phyloP scores from a whole-genome alignment of 2,888 invertebrate genomes.

The Adelognathus sp. region DNA sequence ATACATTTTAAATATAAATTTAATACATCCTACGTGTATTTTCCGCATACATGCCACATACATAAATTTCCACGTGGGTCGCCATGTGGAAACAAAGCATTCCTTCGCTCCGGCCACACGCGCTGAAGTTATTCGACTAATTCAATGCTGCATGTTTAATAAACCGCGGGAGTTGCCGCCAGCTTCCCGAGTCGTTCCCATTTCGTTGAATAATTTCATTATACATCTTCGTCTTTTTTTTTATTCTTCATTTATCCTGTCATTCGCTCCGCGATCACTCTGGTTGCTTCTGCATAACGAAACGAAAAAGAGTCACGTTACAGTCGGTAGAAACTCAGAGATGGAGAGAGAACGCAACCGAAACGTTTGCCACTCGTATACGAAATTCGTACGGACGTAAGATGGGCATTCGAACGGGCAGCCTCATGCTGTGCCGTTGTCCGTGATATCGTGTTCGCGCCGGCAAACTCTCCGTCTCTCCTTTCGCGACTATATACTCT shows the following conservation, averaged over 20 bases:
- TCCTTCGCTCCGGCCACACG: conserved; percentile 34
- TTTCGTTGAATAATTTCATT: conserved; percentile 20
- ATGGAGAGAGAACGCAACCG: not conserved
- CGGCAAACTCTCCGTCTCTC: not conserved
- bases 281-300: conserved; percentile 20
- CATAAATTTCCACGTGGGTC: no score
- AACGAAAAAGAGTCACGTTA: conserved; percentile 13
- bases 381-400: conserved; percentile 66
- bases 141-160: conserved; percentile 24
- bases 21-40: no score
- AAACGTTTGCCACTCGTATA: conserved; percentile 18
- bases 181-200: not conserved
- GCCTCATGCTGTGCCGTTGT: conserved; percentile 67
- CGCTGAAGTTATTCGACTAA: conserved; percentile 14
- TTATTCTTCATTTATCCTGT: not conserved
- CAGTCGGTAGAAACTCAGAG: not conserved
- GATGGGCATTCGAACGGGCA: conserved; percentile 52
- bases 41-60: no score
- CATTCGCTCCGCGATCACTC: not conserved
- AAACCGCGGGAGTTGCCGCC: not conserved
- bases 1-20: no score
- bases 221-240: not conserved
- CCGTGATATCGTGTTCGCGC: conserved; percentile 44
- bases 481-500: no score
- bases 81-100: conserved; percentile 25